Conservation (phyloP, 2,888 invertebrate species). For the Timema cristinae region DNA sequence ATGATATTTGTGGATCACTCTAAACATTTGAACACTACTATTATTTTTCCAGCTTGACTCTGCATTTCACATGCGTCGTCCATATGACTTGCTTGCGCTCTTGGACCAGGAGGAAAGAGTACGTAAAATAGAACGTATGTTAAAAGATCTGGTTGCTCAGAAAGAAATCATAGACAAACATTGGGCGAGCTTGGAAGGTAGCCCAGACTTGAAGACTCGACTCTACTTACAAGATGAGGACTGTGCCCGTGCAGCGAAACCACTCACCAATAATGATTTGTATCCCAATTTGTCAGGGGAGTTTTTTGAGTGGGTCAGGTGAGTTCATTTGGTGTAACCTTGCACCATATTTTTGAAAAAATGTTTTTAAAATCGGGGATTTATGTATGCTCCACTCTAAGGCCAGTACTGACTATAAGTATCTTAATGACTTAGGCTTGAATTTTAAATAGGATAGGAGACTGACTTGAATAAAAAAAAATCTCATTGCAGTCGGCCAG, state of each 20-base stretch:
- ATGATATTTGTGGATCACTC: neutral
- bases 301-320: slow-evolving; percentile 50
- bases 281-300: slow-evolving; percentile 58
- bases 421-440: too few species aligned
- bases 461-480: too few species aligned
- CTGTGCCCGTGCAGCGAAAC: slow-evolving; percentile 61
- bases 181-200: slow-evolving; percentile 55
- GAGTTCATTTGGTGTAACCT: slow-evolving; percentile 19
- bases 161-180: slow-evolving; percentile 61
- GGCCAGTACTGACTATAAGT: too few species aligned
- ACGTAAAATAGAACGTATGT: slow-evolving; percentile 56
- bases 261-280: slow-evolving; percentile 63
- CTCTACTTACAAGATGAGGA: slow-evolving; percentile 58
- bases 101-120: slow-evolving; percentile 70
- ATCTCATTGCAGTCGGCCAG: too few species aligned
- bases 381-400: too few species aligned
- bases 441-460: too few species aligned
- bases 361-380: too few species aligned
- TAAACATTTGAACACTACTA: slow-evolving; percentile 10
- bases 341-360: too few species aligned
- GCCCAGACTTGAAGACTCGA: slow-evolving; percentile 57
- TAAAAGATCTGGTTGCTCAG: slow-evolving; percentile 58
- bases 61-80: slow-evolving; percentile 65
- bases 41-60: slow-evolving; percentile 59
- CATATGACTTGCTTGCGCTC: slow-evolving; percentile 70